Base-by-base conservation (phyloP, 2,113 vertebrate genomes). In the Channa maculata region DNA sequence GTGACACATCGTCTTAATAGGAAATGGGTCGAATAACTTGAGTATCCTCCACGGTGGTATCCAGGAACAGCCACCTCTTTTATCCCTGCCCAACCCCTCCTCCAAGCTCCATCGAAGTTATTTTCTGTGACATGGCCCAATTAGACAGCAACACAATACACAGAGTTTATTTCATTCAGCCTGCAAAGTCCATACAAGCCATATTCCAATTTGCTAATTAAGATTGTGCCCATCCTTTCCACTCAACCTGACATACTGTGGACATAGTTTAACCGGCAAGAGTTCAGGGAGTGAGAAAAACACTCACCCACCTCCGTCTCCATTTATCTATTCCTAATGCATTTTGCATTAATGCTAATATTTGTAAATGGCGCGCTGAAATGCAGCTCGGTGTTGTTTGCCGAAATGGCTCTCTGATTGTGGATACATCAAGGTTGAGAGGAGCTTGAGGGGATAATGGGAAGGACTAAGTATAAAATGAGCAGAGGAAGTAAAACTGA, bases 331-430 rank as follows among this genome's bases (percentile, higher is more conserved):
- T 65, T 77, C 76, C 83, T 87, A 77, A 86, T 86, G 70, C 71
- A 79, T 79, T 89, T 90, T 84, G 75, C 64, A 90, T 89, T 82
- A 91, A 90, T 89, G 86, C 72, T 86, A 87, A 91, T 92, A 87
- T 91, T 90, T 91, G 86, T 88, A 90, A 92, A 91, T 79, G 49
- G 69, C 11, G 33, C 54, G 57, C 65, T 75, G 71, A 82, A 92
- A 88, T 86, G 84, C 65, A 71, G 77, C 37, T 44, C 41, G 0
- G 37, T 52, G 70, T 62, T 80, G 77, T 85, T 89, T 83, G 66
- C 71, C 69, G 65, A 69, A 85, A 84, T 63, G 62, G 48, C 74
- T 71, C 36, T 34, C 69, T 86, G 84, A 79, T 86, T 89, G 71
- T 57, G 61, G 71, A 84, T 69, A 77, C 80, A 67, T 39, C 0